Base-by-base conservation (phyloP, 1,140 invertebrate genomes). In the Orussus abietinus region DNA sequence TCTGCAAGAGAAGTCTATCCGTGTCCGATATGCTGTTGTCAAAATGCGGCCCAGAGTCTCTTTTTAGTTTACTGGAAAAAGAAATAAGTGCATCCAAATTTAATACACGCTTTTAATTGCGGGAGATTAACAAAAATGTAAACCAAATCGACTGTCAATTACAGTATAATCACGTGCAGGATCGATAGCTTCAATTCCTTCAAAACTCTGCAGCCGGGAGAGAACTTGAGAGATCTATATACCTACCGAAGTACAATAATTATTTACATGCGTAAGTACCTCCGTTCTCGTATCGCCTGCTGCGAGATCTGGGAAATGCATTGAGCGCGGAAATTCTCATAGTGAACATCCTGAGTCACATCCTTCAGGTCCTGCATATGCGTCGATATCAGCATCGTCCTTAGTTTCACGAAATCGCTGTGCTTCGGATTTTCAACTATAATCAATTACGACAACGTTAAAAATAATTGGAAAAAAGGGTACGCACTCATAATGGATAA, bases 311-410 rank as follows among this genome's bases (percentile, higher is more conserved):
- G 88, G 5, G 87, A 89, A 57, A 91, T 90, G 66, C 86, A 89
- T 67, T 92, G 88, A 17, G 89, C 89, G 45, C 93, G 78, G 74
- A 93, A 97, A 73, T 96, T 96, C 72, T 97, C 93, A 66, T 96
- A 96, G 69, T 96, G 92, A 3, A 96, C 90, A 66, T 95, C 90
- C 58, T 92, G 85, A 1, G 92, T 96, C 1, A 93, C 89, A 61
- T 96, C 92, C 68, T 96, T 95, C 34, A 96, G 70, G 70, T 96
- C 93, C 64, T 96, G 91, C 88, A 96, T 91, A 66, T 96, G 91
- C 21, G 91, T 92, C 6, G 89, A 90, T 57, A 98, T 97, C 28
- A 99, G 75, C 86, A 99, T 96, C 47, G 94, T 96, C 46, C 94
- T 80, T 31, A 99, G 74, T 65, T 96, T 95, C 19, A 92, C 86